phyloP scores from a whole-genome alignment of 2,888 invertebrate species.

The Tinea pellionella region DNA sequence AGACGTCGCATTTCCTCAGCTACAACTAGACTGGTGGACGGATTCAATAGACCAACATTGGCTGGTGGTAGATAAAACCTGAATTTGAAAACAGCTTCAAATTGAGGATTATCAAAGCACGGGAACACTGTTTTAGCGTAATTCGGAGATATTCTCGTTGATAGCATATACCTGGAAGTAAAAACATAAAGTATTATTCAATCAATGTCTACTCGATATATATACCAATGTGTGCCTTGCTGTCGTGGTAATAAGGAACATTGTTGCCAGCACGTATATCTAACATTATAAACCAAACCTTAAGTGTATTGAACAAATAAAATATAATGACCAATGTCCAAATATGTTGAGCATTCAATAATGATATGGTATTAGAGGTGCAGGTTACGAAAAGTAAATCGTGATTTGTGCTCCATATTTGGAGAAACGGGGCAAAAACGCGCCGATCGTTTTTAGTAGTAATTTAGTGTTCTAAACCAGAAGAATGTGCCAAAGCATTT shows the following conservation, averaged over 20 bases:
- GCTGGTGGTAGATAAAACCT: conserved; percentile 32
- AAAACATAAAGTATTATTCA: neutral
- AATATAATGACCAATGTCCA: neutral
- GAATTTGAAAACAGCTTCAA: conserved; percentile 71
- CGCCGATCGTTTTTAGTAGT: neutral
- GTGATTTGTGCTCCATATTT: neutral
- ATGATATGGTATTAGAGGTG: neutral
- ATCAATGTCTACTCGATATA: no score
- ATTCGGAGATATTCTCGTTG: conserved; percentile 72
- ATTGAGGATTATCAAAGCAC: conserved; percentile 79
- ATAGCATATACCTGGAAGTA: conserved; percentile 64
- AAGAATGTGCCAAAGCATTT: no score
- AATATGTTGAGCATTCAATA: neutral
- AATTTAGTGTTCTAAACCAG: no score
- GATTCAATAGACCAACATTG: conserved; percentile 27
- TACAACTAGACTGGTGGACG: conserved; percentile 46
- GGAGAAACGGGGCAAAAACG: neutral
- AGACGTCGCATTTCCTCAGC: conserved; percentile 35
- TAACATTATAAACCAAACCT: neutral
- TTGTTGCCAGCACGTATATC: no score
- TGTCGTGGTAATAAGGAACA: no score
- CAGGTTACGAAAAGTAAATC: neutral
- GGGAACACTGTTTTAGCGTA: conserved; percentile 75
- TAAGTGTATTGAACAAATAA: neutral
- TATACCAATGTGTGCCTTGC: no score